Evolutionary conservation across 2,888 invertebrate species (phyloP).

Genomic region (Reticulitermes lucifugus): DNA sequence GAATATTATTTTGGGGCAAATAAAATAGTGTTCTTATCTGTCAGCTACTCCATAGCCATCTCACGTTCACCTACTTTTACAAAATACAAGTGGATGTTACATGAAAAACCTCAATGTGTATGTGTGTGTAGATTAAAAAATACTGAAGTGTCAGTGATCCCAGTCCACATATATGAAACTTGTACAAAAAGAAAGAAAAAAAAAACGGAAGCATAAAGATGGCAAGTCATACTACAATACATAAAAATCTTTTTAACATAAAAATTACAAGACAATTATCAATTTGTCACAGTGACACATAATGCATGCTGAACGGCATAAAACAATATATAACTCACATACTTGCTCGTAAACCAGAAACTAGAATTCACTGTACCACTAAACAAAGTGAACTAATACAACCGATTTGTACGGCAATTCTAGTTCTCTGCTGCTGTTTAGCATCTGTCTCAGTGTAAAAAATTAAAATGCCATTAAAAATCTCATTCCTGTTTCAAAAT

Average conservation of each 20-base stretch:
- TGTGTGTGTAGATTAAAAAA: conserved; percentile 30
- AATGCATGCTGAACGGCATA: conserved; percentile 14
- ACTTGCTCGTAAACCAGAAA: background rate
- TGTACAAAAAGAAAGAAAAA: conserved; percentile 7
- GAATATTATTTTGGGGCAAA: background rate
- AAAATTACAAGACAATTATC: conserved; percentile 28
- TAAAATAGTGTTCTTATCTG: background rate
- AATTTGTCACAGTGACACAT: conserved; percentile 28
- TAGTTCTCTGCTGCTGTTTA: background rate
- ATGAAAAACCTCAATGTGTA: conserved; percentile 29
- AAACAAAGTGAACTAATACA: conserved; percentile 16
- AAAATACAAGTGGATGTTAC: conserved; percentile 31
- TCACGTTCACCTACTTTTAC: conserved; percentile 37
- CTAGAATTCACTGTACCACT: background rate
- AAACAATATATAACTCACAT: conserved; percentile 16
- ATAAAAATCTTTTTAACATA: conserved; percentile 14
- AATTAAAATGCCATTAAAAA: conserved; percentile 10
- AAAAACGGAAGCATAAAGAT: background rate
- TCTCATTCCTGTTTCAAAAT: conserved; percentile 1
- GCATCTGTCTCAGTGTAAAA: conserved; percentile 4
- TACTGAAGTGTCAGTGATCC: conserved; percentile 35
- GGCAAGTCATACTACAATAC: conserved; percentile 30
- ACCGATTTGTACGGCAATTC: background rate
- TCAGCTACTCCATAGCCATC: conserved; percentile 20
- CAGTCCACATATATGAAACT: conserved; percentile 39